phyloP scores from a whole-genome alignment of 2,888 invertebrate species.

The Aethes cnicana region DNA sequence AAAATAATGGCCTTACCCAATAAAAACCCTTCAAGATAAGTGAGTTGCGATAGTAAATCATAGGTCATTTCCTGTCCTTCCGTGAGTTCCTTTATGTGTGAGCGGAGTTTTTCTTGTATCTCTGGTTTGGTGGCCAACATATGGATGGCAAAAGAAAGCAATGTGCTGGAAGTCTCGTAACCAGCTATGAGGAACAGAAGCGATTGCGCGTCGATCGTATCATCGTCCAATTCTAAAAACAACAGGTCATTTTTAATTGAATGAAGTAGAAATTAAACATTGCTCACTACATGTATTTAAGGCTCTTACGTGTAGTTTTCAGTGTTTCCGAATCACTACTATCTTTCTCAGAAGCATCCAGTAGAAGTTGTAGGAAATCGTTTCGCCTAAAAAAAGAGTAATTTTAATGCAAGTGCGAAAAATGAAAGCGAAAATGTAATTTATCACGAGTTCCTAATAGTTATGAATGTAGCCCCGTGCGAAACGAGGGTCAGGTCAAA shows the following conservation, averaged over 20 bases:
- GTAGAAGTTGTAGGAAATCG: constrained; percentile 75
- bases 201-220: constrained; percentile 81
- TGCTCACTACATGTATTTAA: too few species aligned
- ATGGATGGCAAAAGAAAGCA: constrained; percentile 80
- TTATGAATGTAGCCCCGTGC: too few species aligned
- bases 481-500: too few species aligned
- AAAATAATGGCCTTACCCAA: too few species aligned
- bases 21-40: constrained; percentile 67
- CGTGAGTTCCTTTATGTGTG: constrained; percentile 63
- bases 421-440: too few species aligned
- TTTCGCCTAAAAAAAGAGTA: constrained; percentile 53
- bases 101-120: constrained; percentile 69
- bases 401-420: constrained; percentile 24
- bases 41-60: constrained; percentile 58
- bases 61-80: constrained; percentile 64
- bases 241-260: too few species aligned
- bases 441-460: too few species aligned
- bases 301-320: constrained; percentile 48
- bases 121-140: constrained; percentile 74
- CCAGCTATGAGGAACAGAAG: constrained; percentile 83
- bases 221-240: constrained; percentile 74
- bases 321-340: constrained; percentile 43
- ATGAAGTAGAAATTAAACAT: too few species aligned
- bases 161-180: constrained; percentile 83
- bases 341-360: constrained; percentile 71